phyloP scores from a whole-genome alignment of 2,888 invertebrate genomes.

The Bugula neritina region DNA sequence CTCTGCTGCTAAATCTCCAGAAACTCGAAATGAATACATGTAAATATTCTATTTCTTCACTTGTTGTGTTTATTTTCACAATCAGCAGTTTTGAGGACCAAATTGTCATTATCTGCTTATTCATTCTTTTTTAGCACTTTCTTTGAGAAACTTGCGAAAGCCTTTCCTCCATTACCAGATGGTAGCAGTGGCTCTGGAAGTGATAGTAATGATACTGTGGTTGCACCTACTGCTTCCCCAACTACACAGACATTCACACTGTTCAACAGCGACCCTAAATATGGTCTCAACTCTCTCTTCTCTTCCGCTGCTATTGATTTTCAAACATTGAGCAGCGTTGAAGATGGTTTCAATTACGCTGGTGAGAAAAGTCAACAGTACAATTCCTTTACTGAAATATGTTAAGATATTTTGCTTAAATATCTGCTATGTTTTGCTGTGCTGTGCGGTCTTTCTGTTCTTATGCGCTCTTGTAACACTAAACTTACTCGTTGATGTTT shows the following conservation, averaged over 20 bases:
- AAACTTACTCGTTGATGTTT: constrained; percentile 6
- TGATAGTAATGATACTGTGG: background rate
- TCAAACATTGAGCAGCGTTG: background rate
- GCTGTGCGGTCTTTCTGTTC: too few relatives aligned
- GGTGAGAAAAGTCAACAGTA: too few relatives aligned
- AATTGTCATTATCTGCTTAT: too few relatives aligned
- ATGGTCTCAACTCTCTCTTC: constrained; percentile 19
- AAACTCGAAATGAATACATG: constrained; percentile 24
- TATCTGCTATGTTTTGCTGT: too few relatives aligned
- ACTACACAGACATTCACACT: background rate
- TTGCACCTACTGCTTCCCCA: background rate
- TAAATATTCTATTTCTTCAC: background rate
- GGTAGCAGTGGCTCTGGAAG: background rate
- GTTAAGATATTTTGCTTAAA: too few relatives aligned
- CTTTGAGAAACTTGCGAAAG: background rate
- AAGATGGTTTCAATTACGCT: background rate
- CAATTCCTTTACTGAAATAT: too few relatives aligned
- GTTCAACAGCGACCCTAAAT: constrained; percentile 8
- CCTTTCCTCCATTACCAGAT: background rate
- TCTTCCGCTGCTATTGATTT: background rate
- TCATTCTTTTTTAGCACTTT: background rate
- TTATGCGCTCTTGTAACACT: too few relatives aligned
- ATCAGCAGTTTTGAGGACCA: too few relatives aligned
- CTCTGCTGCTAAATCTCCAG: constrained; percentile 30
- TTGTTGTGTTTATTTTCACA: too few relatives aligned